Evolutionary conservation across 2,113 vertebrate genomes (phyloP).

Genomic region (Platanista minor): DNA sequence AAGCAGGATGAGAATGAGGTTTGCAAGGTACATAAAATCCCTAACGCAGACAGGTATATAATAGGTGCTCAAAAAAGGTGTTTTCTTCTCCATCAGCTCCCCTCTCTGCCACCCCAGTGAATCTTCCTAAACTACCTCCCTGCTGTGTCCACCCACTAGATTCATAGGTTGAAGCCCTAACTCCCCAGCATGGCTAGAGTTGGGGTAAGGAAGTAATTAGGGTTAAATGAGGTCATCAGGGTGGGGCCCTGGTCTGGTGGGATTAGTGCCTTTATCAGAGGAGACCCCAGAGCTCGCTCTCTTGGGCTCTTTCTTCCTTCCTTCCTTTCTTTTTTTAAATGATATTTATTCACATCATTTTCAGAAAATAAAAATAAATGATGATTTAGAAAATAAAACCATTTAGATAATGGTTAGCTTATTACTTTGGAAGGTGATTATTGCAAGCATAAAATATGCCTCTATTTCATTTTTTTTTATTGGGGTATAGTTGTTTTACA

Average conservation of each 20-base stretch:
- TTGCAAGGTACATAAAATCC: neutral
- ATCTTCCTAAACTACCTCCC: neutral
- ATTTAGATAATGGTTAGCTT: neutral
- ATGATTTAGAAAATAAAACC: neutral
- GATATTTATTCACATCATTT: neutral
- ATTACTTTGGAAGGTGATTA: neutral
- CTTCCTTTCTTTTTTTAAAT: neutral
- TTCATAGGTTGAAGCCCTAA: no score
- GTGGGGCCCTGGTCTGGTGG: neutral
- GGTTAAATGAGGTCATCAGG: neutral
- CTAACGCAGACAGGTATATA: neutral
- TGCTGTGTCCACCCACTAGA: no score
- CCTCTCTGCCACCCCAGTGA: no score
- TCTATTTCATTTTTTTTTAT: neutral
- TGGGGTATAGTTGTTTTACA: no score
- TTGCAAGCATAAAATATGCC: conserved; percentile 15
- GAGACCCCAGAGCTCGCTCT: neutral
- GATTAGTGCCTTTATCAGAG: neutral
- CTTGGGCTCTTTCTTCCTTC: no score
- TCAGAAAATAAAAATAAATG: neutral
- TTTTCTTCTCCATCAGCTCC: neutral
- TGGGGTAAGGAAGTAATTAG: neutral
- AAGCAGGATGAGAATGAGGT: neutral
- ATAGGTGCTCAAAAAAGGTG: neutral
- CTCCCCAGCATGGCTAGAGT: neutral